Evolutionary conservation across 1,140 invertebrate genomes (phyloP).

Genomic region (Brachionus asplanchnoidis): DNA sequence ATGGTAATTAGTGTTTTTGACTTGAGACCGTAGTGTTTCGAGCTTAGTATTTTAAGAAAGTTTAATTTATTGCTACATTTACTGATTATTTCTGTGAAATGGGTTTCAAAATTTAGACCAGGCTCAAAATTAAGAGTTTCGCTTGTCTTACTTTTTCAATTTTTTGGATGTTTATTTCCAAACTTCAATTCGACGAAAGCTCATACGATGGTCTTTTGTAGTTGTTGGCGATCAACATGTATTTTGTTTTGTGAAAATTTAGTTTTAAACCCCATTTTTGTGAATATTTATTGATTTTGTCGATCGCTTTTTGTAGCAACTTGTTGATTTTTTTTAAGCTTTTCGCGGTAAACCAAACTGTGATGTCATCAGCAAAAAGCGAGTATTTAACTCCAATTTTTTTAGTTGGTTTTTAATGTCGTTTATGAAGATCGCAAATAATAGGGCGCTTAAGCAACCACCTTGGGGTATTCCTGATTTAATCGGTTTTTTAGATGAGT

Average conservation of each 20-base stretch:
- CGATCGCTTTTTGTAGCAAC: background rate
- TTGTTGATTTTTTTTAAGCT: background rate
- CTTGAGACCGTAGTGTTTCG: background rate
- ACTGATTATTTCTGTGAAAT: too few relatives aligned
- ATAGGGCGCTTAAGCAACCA: background rate
- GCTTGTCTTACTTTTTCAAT: background rate
- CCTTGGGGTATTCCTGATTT: too few relatives aligned
- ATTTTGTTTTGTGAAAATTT: background rate
- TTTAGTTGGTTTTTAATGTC: background rate
- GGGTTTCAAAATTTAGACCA: background rate
- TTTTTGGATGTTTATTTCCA: background rate
- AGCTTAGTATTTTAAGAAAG: too few relatives aligned
- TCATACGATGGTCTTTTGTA: background rate
- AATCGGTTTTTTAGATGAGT: too few relatives aligned
- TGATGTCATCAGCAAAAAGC: background rate
- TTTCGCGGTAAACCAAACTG: background rate
- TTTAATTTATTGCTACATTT: too few relatives aligned
- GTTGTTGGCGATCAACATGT: background rate
- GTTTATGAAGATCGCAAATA: background rate
- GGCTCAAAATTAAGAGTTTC: background rate
- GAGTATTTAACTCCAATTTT: background rate
- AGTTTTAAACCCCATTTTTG: background rate
- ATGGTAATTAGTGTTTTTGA: background rate
- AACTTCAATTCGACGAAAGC: background rate
- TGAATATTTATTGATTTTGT: background rate